A percentile compares a stretch with the other conserved stretches of the same genome.
These are phyloP conservation scores for Entomobrya multifasciata DNA, from an alignment of 2,888 invertebrate species.

Conservation along the genomic window DNA sequence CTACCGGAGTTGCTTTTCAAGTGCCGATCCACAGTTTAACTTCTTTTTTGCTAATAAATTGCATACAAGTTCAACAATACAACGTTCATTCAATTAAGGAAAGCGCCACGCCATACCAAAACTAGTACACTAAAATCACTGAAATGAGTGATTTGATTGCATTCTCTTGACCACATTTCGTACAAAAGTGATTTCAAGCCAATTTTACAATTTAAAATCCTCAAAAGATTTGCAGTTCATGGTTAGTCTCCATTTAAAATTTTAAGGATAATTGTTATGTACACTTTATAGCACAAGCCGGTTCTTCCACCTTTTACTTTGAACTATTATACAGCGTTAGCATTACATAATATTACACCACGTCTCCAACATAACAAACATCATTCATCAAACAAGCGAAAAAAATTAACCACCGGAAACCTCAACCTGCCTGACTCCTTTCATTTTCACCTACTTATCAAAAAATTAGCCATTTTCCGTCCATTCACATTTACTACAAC, in stretches of 20 bases:
- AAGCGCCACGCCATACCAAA: constrained; percentile 15
- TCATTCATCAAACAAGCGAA: constrained; percentile 53
- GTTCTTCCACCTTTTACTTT: constrained; percentile 3
- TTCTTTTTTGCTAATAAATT: constrained; percentile 1
- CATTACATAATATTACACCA: constrained; percentile 7
- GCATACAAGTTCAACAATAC: too few species aligned
- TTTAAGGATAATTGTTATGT: too few species aligned
- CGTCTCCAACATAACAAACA: too few species aligned
- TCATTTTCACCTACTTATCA: constrained; percentile 72
- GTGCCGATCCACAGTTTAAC: constrained; percentile 60
- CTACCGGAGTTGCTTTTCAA: not conserved
- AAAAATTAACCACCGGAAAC: constrained; percentile 68
- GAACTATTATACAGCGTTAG: not conserved
- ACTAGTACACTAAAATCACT: not conserved
- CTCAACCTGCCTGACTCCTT: constrained; percentile 67
- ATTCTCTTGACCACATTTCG: too few species aligned
- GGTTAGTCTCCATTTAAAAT: too few species aligned
- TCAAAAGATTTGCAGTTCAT: too few species aligned
- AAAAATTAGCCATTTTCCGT: constrained; percentile 24
- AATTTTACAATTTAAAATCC: too few species aligned
- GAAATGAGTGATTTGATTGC: constrained; percentile 18
- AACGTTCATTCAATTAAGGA: constrained; percentile 68
- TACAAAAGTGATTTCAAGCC: too few species aligned
- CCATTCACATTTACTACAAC: not conserved
- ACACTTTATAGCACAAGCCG: too few species aligned